Percentiles rank a stretch among this genome's conserved stretches.
Evolutionary conservation across 2,888 invertebrate genomes (phyloP).

Genomic region (Eupithecia insigniata): DNA sequence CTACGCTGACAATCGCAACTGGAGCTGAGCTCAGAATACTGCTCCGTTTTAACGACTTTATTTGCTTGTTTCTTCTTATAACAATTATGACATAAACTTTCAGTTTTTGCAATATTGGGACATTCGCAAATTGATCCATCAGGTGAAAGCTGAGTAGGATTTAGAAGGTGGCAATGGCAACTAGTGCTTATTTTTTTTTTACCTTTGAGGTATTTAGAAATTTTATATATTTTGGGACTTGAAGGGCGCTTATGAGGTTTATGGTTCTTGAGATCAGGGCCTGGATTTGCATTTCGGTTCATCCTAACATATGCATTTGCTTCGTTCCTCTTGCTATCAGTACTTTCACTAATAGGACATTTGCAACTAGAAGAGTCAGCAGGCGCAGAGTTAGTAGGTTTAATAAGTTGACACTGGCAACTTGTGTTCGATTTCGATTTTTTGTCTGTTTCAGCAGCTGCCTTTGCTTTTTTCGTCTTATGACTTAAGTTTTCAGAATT

Average conservation of each 20-base stretch:
- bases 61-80: background rate
- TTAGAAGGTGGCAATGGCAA: background rate
- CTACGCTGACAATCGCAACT: background rate
- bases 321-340: background rate
- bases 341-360: background rate
- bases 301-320: background rate
- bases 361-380: background rate
- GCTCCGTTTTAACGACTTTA: background rate
- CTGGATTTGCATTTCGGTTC: background rate
- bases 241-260: background rate
- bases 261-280: background rate
- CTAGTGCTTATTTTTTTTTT: background rate
- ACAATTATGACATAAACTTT: background rate
- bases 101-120: too few species aligned
- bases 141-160: background rate
- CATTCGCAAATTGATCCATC: background rate
- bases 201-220: background rate
- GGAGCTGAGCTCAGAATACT: background rate
- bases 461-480: background rate
- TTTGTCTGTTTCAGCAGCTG: background rate
- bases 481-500: background rate
- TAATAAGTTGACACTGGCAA: background rate
- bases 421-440: background rate
- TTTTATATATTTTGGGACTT: background rate
- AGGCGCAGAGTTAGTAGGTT: background rate